A percentile compares a stretch with the other conserved stretches of the same genome.
These are phyloP conservation scores for Eublepharis macularius DNA, from an alignment of 2,113 vertebrate genomes.

Conservation along the genomic window DNA sequence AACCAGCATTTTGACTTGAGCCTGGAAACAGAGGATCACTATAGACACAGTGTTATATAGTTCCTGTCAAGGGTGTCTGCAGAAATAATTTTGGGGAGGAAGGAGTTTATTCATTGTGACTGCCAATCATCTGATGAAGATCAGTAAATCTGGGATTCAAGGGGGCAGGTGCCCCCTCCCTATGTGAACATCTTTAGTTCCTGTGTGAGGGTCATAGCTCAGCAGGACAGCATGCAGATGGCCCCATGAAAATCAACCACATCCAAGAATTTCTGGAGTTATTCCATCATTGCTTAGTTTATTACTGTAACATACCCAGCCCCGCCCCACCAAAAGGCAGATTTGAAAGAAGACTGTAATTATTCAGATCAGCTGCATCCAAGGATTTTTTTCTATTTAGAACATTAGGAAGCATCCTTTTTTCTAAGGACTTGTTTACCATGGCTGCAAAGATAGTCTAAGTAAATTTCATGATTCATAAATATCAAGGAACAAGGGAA, in stretches of 20 bases:
- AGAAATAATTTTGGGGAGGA: too few relatives aligned
- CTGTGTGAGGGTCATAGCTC: too few relatives aligned
- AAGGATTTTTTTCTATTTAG: background rate
- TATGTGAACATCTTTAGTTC: too few relatives aligned
- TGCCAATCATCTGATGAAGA: too few relatives aligned
- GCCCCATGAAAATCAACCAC: background rate
- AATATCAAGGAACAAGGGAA: background rate
- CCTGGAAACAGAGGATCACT: too few relatives aligned
- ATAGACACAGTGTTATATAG: too few relatives aligned
- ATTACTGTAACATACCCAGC: background rate
- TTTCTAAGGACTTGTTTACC: background rate
- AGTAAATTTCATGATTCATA: background rate
- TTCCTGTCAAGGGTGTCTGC: too few relatives aligned
- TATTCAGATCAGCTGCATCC: background rate
- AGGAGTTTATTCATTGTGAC: too few relatives aligned
- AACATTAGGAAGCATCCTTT: background rate
- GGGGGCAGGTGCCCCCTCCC: too few relatives aligned
- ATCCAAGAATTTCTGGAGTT: background rate
- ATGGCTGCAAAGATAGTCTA: background rate
- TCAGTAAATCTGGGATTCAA: too few relatives aligned
- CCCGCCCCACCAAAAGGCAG: background rate
- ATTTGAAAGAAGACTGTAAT: background rate
- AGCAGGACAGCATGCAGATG: background rate
- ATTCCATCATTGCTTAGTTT: background rate
- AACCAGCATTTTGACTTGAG: too few relatives aligned